Conservation (phyloP, 2,797 vertebrate species). For the Lagodon rhomboides region DNA sequence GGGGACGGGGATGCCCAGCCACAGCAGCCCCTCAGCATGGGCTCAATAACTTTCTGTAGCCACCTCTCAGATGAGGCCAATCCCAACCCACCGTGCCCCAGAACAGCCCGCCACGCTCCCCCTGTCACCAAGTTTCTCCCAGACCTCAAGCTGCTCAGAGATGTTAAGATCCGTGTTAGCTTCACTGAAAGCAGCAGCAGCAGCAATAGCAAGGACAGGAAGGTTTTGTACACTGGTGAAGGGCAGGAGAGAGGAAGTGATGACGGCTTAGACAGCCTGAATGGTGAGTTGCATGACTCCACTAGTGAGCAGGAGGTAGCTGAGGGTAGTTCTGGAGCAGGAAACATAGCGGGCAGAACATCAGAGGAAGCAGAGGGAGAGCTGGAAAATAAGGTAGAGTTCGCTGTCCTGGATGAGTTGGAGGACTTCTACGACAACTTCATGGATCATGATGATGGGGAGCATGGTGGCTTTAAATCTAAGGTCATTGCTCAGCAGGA, state of each 20-base stretch:
- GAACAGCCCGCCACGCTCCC: constrained; percentile 97
- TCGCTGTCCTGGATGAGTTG: constrained; percentile 98
- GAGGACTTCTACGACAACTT: constrained; percentile 98
- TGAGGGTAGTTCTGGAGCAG: constrained; percentile 83
- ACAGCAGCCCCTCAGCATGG: constrained; percentile 90
- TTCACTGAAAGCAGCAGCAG: constrained; percentile 90
- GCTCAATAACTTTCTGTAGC: constrained; percentile 91
- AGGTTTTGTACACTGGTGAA: constrained; percentile 94
- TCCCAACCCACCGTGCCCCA: constrained; percentile 89
- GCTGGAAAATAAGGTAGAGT: constrained; percentile 98
- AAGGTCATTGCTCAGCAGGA: constrained; percentile 94
- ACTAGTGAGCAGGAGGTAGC: constrained; percentile 83
- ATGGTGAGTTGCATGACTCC: constrained; percentile 92
- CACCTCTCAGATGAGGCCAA: constrained; percentile 87
- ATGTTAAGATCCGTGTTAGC: constrained; percentile 97
- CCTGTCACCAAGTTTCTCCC: constrained; percentile 94
- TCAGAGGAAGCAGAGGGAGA: constrained; percentile 91
- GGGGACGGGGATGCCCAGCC: constrained; percentile 89
- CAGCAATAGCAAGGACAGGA: constrained; percentile 94
- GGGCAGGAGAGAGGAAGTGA: constrained; percentile 86
- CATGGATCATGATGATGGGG: constrained; percentile 92
- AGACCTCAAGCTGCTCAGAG: constrained; percentile 96
- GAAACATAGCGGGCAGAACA: constrained; percentile 74
- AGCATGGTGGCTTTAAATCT: constrained; percentile 93
- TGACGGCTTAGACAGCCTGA: constrained; percentile 85